A percentile compares a stretch with the other conserved stretches of the same genome.
These are phyloP conservation scores for Pseudococcus longispinus DNA, from an alignment of 2,888 invertebrate genomes.

Conservation along the genomic window DNA sequence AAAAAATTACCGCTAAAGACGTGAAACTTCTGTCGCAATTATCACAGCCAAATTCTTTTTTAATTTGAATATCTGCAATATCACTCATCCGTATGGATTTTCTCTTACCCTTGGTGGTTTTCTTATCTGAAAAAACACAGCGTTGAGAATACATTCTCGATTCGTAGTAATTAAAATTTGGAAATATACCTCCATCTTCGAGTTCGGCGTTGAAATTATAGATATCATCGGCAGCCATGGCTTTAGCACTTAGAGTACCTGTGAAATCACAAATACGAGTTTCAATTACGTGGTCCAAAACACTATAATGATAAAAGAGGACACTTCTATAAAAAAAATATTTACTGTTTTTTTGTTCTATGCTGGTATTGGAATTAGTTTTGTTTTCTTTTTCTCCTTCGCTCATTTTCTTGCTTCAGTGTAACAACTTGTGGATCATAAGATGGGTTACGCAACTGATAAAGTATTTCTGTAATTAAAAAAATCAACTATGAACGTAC, in stretches of 20 bases:
- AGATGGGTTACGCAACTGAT: not conserved
- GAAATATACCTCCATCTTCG: conserved; percentile 56
- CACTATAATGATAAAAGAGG: not conserved
- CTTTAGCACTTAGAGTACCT: not conserved
- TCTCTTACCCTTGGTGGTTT: not conserved
- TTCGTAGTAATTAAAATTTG: not conserved
- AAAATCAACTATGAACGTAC: not conserved
- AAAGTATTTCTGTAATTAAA: not conserved
- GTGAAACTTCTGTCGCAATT: conserved; percentile 37
- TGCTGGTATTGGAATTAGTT: not conserved
- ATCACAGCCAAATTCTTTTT: conserved; percentile 52
- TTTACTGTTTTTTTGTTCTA: not conserved
- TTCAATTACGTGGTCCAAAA: not conserved
- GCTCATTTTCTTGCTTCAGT: not conserved
- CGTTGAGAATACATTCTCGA: not conserved
- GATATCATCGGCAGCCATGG: conserved; percentile 56
- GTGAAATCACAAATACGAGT: not conserved
- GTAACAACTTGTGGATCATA: not conserved
- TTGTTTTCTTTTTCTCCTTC: not conserved
- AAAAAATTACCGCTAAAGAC: conserved; percentile 9
- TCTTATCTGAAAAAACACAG: conserved; percentile 26
- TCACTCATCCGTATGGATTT: conserved; percentile 35
- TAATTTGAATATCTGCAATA: not conserved
- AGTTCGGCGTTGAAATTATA: conserved; percentile 58
- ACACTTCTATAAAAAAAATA: not conserved